Evolutionary conservation across 2,113 vertebrate genomes (phyloP), one percentile per base, ranked within the genome.

Genomic region (Callorhinus ursinus): DNA sequence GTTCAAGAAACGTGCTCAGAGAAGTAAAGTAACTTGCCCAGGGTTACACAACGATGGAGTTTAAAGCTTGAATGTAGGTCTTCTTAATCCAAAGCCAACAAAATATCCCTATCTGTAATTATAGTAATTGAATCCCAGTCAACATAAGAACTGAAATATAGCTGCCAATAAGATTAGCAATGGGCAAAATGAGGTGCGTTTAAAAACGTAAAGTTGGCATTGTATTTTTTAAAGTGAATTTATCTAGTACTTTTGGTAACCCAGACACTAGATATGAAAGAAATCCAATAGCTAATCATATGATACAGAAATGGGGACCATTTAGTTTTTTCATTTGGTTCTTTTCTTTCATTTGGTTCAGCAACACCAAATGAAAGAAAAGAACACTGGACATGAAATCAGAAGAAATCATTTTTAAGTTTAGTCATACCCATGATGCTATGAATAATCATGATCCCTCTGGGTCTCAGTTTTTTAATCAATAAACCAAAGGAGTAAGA

Each of bases 1-100:
- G 36, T 46, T 96, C 26, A 95, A 93, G 71, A 95, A 95, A 93
- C 14, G 74, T n/a, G 42, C 39, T 89, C 57, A 87, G 31, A 96
- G 15, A 94, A 46, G n/a, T 83, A 51, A 95, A 82, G 36, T 88
- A 36, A 80, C 55, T 90, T 88, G 26, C 51, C 31, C 51, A 95
- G 61, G 26, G 33, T 81, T 67, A 67, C 0, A 87, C 33, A 94
- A 63, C 71, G n/a, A 19, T 59, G 39, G n/a, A 72, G 18, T 83
- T 79, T 79, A 84, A 88, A 82, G 61, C n/a, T 85, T 77, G 65
- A 81, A 89, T 36, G 8, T 39, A 94, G 5, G 9, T 92, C 57
- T 36, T 96, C 18, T 74, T 19, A 81, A 90, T 76, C 57, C 24
- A 72, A 24, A 96, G 18, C 8, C 42, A 94, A 95, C 36, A 88